Base-by-base conservation (phyloP, 2,888 invertebrate species). In the Brenthis ino region DNA sequence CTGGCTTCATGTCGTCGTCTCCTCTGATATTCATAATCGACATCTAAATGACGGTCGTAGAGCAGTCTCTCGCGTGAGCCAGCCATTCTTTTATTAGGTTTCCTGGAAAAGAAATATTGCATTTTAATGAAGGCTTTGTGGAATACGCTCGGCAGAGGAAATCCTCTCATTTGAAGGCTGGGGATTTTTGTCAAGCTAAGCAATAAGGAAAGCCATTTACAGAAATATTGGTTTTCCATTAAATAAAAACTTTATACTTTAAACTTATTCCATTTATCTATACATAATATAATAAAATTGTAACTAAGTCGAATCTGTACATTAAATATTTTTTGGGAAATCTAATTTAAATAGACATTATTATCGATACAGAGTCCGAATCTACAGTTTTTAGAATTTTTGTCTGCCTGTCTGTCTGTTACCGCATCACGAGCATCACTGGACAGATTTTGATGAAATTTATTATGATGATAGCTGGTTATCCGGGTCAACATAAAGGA, bases 51-150 rank as follows among this genome's bases (percentile, higher is more conserved):
- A 74, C 87, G 81, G 73, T 91, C 89, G 81, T 91, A 88, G 54
- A 93, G 84, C 69, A 92, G 78, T 76, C 87, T 82, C 75, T 92
- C 92, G 65, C 89, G 84, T 74, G 92, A 93, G 33, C 92, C 93
- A 47, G 90, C 92, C 93, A 92, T 92, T 55, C 78, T 79, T 80
- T 79, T 75, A 83, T 83, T 84, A 80, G 79, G 82, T 81, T 78
- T 78, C 77, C 89, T 86, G 89, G 71, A 84, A 82, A 77, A 82
- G 79, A 78, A 74, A 82, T 78, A 82, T 80, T 75, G 76, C 74
- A 79, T 81, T 80, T 85, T 84, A 85, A 75, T 72, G 70, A 73
- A 70, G 70, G 72, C 70, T 72, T 73, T 70, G 58, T 54, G 61
- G 61, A 69, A 73, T 65, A 65, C 72, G 63, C 28, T 57, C 73